These are phyloP conservation scores for Bombycilla garrulus DNA, from an alignment of 2,113 vertebrate genomes.

Conservation along the genomic window DNA sequence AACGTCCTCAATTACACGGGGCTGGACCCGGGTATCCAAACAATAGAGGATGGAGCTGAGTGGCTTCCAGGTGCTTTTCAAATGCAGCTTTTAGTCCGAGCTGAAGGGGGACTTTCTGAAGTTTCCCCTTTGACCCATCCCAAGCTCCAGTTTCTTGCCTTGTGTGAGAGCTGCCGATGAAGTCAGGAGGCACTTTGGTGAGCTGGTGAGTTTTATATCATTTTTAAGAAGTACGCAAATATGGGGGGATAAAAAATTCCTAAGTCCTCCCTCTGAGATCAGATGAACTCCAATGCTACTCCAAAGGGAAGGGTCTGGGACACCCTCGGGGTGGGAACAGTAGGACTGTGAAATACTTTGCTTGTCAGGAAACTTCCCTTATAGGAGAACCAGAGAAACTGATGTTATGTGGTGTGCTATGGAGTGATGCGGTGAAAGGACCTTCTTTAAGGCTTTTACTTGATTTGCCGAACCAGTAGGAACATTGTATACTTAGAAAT, in stretches of 20 bases:
- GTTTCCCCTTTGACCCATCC: background rate
- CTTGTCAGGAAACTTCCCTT: background rate
- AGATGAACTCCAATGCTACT: background rate
- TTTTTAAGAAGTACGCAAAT: background rate
- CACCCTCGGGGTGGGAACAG: background rate
- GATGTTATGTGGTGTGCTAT: no score
- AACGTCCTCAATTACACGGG: background rate
- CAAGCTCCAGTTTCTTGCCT: background rate
- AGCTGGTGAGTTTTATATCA: background rate
- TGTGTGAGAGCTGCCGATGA: fast-evolving
- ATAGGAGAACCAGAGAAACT: background rate
- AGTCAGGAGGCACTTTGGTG: background rate
- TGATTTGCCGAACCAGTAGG: background rate
- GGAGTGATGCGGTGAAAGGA: background rate
- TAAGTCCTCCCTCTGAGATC: background rate
- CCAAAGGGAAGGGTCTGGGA: background rate
- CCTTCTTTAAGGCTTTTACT: background rate
- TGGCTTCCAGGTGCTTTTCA: background rate
- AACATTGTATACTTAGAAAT: background rate
- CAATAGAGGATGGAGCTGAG: background rate
- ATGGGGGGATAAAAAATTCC: background rate
- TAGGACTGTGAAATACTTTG: background rate
- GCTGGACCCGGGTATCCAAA: background rate
- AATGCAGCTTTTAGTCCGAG: background rate
- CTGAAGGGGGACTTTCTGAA: background rate